phyloP scores from a whole-genome alignment of 2,888 invertebrate species.

The Ashinkailepas kermadecensis region DNA sequence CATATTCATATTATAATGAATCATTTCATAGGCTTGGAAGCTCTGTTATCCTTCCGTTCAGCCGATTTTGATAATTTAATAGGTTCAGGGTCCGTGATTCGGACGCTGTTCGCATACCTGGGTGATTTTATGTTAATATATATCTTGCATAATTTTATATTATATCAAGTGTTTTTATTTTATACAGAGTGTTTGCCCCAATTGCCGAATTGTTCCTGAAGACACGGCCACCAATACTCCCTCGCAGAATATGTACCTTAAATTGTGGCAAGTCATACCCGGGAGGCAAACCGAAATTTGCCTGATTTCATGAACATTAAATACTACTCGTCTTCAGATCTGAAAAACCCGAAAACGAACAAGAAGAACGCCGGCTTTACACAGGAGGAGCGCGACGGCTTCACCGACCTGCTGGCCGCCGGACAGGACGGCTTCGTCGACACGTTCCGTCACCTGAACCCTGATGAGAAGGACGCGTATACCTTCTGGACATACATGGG shows the following conservation, averaged over 20 bases:
- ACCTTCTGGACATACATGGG: constrained; percentile 94
- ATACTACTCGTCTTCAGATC: constrained; percentile 52
- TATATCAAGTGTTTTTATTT: too few species aligned
- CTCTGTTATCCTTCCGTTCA: neutral
- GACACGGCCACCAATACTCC: too few species aligned
- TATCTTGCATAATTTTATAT: too few species aligned
- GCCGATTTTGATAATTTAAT: neutral
- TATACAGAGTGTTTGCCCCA: too few species aligned
- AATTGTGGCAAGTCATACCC: neutral
- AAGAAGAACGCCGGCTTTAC: constrained; percentile 93
- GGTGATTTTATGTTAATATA: too few species aligned
- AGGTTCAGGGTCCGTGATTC: too few species aligned
- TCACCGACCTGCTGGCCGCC: constrained; percentile 58
- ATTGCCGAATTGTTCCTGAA: too few species aligned
- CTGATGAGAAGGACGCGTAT: constrained; percentile 70
- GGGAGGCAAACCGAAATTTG: neutral
- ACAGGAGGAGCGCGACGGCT: constrained; percentile 81
- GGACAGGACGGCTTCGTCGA: constrained; percentile 68
- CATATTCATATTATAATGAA: neutral
- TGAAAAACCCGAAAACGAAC: constrained; percentile 89
- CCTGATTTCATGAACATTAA: constrained; percentile 7
- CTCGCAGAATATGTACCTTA: too few species aligned
- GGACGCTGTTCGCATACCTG: too few species aligned
- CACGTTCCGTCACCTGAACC: constrained; percentile 77
- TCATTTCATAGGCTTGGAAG: neutral